Evolutionary conservation across 2,888 invertebrate species (phyloP).

Genomic region (Monochamus alternatus): DNA sequence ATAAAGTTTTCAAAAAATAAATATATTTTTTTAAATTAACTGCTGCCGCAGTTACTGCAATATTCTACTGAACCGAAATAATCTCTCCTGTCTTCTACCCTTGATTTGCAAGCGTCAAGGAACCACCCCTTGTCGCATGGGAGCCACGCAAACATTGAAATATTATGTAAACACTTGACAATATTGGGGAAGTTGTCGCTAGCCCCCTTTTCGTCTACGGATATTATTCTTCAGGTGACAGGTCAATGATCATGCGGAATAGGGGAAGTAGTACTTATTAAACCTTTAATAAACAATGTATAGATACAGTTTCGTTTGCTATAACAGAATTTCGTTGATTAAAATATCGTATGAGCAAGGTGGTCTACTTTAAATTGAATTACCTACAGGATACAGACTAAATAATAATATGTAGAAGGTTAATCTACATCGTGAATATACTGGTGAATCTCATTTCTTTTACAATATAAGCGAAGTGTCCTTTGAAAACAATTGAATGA

Average conservation of each 20-base stretch:
- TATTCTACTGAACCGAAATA: not conserved
- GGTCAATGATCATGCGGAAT: conserved; percentile 47
- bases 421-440: too few species aligned
- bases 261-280: conserved; percentile 9
- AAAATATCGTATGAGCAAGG: too few species aligned
- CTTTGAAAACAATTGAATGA: too few species aligned
- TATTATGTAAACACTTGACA: conserved; percentile 58
- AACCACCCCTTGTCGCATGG: conserved; percentile 49
- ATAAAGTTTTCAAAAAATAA: too few species aligned
- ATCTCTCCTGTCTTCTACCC: conserved; percentile 32
- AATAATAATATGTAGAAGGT: too few species aligned
- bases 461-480: too few species aligned
- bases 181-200: conserved; percentile 48
- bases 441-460: too few species aligned
- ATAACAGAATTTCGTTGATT: too few species aligned
- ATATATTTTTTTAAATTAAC: too few species aligned
- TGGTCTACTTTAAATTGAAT: too few species aligned
- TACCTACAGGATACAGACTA: too few species aligned
- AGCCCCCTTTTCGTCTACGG: conserved; percentile 45
- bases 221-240: conserved; percentile 50
- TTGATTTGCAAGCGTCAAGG: conserved; percentile 48
- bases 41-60: not conserved
- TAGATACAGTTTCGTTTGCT: too few species aligned
- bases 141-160: conserved; percentile 55
- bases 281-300: not conserved